phyloP scores from a whole-genome alignment of 2,888 invertebrate genomes.

The Harpagoxenus sublaevis region DNA sequence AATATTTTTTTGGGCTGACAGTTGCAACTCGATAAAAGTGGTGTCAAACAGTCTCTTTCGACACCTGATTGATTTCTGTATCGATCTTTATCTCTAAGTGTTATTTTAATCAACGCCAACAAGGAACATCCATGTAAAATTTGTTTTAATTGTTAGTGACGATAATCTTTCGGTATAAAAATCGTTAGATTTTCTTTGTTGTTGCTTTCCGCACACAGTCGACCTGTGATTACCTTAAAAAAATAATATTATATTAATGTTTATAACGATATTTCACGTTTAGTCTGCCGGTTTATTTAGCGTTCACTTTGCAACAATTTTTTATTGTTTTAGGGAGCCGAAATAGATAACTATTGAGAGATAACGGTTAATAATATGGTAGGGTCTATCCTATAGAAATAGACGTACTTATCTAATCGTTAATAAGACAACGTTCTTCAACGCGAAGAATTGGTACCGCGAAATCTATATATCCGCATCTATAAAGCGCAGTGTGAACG shows the following conservation, averaged over 20 bases:
- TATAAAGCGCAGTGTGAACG: constrained; percentile 82
- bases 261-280: neutral
- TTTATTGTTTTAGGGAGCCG: neutral
- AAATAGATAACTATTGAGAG: neutral
- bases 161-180: neutral
- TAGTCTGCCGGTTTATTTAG: neutral
- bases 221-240: neutral
- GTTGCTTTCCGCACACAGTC: neutral
- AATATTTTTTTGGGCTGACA: neutral
- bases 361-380: neutral
- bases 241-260: neutral
- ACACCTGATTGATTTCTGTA: neutral
- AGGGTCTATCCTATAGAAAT: neutral
- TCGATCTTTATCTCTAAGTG: neutral
- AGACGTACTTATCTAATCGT: constrained; percentile 3
- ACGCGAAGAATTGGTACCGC: constrained; percentile 73
- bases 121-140: neutral
- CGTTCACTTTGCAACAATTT: neutral
- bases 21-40: neutral
- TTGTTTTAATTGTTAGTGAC: neutral
- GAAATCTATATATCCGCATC: constrained; percentile 79
- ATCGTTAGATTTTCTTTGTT: neutral
- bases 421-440: constrained; percentile 6
- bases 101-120: neutral
- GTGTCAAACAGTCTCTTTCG: neutral